phyloP scores from a whole-genome alignment of 2,888 invertebrate species.

The Temnothorax unifasciatus region DNA sequence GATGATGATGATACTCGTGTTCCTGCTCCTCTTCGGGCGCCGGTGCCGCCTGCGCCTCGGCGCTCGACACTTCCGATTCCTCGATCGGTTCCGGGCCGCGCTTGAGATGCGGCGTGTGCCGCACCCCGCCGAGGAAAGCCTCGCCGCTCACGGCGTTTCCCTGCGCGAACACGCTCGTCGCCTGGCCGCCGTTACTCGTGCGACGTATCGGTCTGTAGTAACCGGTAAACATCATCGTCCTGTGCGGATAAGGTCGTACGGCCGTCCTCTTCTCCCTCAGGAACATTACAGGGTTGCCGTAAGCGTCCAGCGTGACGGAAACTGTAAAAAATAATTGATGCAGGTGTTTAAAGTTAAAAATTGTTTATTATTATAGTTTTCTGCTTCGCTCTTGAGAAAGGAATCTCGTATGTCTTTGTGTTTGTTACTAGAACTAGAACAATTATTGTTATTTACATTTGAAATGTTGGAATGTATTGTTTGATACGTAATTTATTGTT shows the following conservation, averaged over 20 bases:
- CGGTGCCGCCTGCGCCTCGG: slow-evolving; percentile 81
- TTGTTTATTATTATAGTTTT: not conserved
- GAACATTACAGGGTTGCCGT: slow-evolving; percentile 76
- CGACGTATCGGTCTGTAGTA: slow-evolving; percentile 81
- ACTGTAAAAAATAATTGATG: slow-evolving; percentile 62
- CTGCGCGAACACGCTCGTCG: slow-evolving; percentile 82
- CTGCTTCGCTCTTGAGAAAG: not conserved
- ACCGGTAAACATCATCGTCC: slow-evolving; percentile 84
- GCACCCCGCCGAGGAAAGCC: slow-evolving; percentile 75
- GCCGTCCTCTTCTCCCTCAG: slow-evolving; percentile 77
- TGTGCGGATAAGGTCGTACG: slow-evolving; percentile 76
- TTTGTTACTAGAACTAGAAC: not conserved
- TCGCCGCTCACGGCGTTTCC: slow-evolving; percentile 83
- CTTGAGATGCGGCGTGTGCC: slow-evolving; percentile 75
- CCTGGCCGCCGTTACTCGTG: slow-evolving; percentile 73
- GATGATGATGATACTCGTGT: slow-evolving; percentile 46
- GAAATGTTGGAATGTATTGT: not conserved
- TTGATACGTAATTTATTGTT: not conserved
- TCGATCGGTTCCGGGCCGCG: slow-evolving; percentile 78
- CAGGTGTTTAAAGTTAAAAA: not conserved
- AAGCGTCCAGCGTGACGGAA: slow-evolving; percentile 75
- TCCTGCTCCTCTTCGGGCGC: slow-evolving; percentile 66
- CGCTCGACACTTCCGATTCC: slow-evolving; percentile 80
- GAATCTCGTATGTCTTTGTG: not conserved
- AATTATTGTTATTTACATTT: not conserved